Base-by-base conservation (phyloP, 37 sponge, comb jelly and placozoan species). In the Halichondria panicea region DNA sequence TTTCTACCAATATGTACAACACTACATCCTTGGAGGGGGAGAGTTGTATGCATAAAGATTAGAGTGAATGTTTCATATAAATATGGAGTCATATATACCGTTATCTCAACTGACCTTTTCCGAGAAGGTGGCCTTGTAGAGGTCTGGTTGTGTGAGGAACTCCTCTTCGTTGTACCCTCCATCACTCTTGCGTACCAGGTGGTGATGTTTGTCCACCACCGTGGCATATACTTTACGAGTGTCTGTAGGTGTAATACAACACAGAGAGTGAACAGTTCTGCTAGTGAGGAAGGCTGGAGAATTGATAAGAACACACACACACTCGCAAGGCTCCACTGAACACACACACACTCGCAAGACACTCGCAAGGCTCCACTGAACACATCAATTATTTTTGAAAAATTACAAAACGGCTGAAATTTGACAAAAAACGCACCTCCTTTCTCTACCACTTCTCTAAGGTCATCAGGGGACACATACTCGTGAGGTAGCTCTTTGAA, bases 401-500 rank as follows among this genome's bases (percentile, higher is more conserved):
- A 48, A 48, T 48, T 48, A 48, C 52, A 48, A 18, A 15, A 48
- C 13, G 52, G 13, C 52, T 18, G 13, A 48, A 48, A 48, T 30
- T 41, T 66, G 42, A 67, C 19, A 8, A 43, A 22, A 8, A 15
- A 60, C 64, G 19, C 43, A 88, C 89, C 89, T 80, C 98, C 98
- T 37, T 43, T 75, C 66, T 88, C 76, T 1, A 77, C 74, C 21
- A 94, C 98, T 28, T 88, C 85, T 48, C 81, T 56, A 71, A 97
- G 81, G 48, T 87, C 87, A 21, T 59, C 64, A 15, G 94, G 94
- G 8, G 85, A 81, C 28, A 97, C 89, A 45, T 72, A 89, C 54
- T 97, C 94, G 61, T 93, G 91, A 30, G 98, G 98, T 15, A 97
- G 83, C 37, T 91, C 92, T 68, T 89, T 63, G 64, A 97, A 91